A percentile compares a stretch with the other conserved stretches of the same genome.
Conservation (phyloP, 2,888 invertebrate genomes). For the Willowsia nigromaculata region DNA sequence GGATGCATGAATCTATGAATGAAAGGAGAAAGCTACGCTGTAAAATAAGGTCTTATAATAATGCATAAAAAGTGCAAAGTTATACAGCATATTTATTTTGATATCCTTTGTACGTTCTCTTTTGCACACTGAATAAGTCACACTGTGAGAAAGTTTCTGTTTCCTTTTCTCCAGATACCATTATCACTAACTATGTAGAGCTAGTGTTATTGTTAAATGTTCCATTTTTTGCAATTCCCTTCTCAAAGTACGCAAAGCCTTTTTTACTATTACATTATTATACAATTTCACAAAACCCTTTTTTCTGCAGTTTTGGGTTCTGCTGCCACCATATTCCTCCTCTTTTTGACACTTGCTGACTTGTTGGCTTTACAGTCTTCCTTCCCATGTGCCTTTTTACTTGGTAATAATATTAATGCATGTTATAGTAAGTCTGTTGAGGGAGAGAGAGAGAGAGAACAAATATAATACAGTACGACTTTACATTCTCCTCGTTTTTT, state of each 20-base stretch:
- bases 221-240: constrained; percentile 30
- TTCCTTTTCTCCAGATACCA: background rate
- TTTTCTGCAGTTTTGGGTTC: background rate
- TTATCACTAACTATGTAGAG: background rate
- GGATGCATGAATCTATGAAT: background rate
- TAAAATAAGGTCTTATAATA: background rate
- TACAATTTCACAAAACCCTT: background rate
- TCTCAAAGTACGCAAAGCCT: background rate
- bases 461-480: background rate
- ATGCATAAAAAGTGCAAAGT: background rate
- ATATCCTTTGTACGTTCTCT: background rate
- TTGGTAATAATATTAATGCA: background rate
- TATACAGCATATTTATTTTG: background rate
- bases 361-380: background rate
- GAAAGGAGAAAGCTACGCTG: background rate
- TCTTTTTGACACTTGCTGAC: constrained; percentile 57
- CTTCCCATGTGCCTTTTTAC: background rate
- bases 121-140: background rate
- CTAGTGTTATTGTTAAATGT: constrained; percentile 17
- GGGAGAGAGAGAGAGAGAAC: background rate
- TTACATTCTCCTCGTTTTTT: constrained; percentile 3
- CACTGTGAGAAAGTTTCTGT: background rate
- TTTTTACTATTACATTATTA: background rate
- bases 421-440: too few species aligned
- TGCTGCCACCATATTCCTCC: constrained; percentile 19